These are phyloP conservation scores for Tineola bisselliella DNA, from an alignment of 2,888 invertebrate species.

Conservation along the genomic window DNA sequence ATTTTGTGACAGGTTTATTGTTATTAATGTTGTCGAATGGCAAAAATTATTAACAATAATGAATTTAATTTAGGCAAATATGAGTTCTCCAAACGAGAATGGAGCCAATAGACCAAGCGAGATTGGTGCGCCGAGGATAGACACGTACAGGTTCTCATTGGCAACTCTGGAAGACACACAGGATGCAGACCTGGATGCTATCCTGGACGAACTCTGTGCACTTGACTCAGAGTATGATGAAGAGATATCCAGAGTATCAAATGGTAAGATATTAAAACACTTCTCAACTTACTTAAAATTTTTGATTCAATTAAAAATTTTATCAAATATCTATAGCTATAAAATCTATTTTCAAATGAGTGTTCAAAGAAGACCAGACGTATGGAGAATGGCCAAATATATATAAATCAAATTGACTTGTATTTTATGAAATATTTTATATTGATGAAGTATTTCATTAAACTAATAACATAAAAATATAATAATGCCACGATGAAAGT, in stretches of 20 bases:
- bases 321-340: no score
- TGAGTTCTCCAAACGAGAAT: neutral
- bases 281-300: neutral
- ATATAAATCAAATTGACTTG: no score
- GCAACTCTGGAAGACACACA: conserved; percentile 96
- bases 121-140: conserved; percentile 84
- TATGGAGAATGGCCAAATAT: no score
- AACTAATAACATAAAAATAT: no score
- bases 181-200: conserved; percentile 96
- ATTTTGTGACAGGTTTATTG: no score
- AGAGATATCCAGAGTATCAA: conserved; percentile 58
- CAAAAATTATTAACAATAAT: neutral
- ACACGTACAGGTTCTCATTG: conserved; percentile 94
- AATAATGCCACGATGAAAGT: no score
- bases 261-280: conserved; percentile 30
- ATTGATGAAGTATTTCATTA: no score
- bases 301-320: neutral
- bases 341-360: no score
- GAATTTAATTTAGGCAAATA: neutral
- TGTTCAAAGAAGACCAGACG: no score
- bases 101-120: conserved; percentile 61
- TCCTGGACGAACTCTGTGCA: conserved; percentile 94
- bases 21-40: no score
- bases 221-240: conserved; percentile 78
- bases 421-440: no score